Conservation (phyloP, 1,140 invertebrate species). For the Pogonus chalceus region DNA sequence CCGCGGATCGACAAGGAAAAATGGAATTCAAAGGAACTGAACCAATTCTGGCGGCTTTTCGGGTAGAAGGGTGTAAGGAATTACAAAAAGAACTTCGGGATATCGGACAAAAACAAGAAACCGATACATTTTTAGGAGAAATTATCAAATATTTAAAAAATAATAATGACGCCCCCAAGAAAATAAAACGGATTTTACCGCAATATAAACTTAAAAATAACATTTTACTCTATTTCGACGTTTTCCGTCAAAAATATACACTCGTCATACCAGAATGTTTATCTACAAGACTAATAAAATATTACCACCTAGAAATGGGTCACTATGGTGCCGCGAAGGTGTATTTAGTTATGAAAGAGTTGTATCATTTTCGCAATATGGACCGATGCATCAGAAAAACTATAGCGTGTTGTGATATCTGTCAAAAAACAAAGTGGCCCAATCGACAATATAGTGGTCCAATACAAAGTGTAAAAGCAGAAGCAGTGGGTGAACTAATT, state of each 20-base stretch:
- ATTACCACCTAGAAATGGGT: conserved; percentile 24
- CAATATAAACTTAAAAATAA: not conserved
- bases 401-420: conserved; percentile 19
- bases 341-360: conserved; percentile 20
- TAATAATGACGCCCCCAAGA: not conserved
- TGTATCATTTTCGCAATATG: conserved; percentile 25
- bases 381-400: conserved; percentile 13
- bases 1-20: not conserved
- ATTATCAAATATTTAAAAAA: not conserved
- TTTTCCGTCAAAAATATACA: not conserved
- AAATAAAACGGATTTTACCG: not conserved
- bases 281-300: conserved; percentile 12
- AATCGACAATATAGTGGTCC: not conserved
- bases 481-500: conserved; percentile 20
- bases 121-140: not conserved
- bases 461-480: conserved; percentile 9
- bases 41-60: not conserved
- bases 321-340: conserved; percentile 29
- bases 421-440: conserved; percentile 14
- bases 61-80: not conserved
- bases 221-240: not conserved
- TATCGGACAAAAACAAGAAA: not conserved
- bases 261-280: not conserved
- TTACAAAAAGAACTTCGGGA: not conserved
- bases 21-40: not conserved